phyloP scores from a whole-genome alignment of 2,113 vertebrate species.

The Ammospiza caudacuta region DNA sequence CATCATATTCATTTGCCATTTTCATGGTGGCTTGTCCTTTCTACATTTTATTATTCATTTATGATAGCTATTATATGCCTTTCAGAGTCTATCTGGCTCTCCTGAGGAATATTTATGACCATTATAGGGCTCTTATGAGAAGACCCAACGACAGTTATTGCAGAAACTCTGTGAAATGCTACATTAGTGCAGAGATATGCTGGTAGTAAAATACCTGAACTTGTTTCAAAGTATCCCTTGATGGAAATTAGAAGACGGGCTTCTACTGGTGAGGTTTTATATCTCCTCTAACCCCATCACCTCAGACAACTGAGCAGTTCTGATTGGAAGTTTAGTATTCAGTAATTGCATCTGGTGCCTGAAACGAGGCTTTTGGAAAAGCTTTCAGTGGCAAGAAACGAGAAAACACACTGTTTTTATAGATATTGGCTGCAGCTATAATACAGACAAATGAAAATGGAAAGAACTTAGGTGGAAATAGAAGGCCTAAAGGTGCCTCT shows the following conservation, averaged over 20 bases:
- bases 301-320: slow-evolving; percentile 56
- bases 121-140: slow-evolving; percentile 82
- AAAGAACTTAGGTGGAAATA: not conserved
- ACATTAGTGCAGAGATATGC: slow-evolving; percentile 72
- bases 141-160: slow-evolving; percentile 80
- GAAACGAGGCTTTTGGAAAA: slow-evolving; percentile 40
- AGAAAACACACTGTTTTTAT: not conserved
- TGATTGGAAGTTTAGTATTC: slow-evolving; percentile 45
- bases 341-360: slow-evolving; percentile 38
- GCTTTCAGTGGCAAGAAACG: not conserved
- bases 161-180: slow-evolving; percentile 77
- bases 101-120: slow-evolving; percentile 81
- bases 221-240: slow-evolving; percentile 74
- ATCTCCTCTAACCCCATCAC: slow-evolving; percentile 45
- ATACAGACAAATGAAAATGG: not conserved
- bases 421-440: not conserved
- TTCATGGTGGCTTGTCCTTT: slow-evolving; percentile 81
- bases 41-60: slow-evolving; percentile 85
- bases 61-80: slow-evolving; percentile 81
- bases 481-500: not conserved
- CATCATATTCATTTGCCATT: slow-evolving; percentile 81
- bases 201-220: slow-evolving; percentile 77
- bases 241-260: slow-evolving; percentile 72
- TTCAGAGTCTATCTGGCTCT: slow-evolving; percentile 79
- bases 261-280: slow-evolving; percentile 54